A percentile compares a stretch with the other conserved stretches of the same genome.
phyloP scores from a whole-genome alignment of 2,888 invertebrate genomes.

The Timema cristinae region DNA sequence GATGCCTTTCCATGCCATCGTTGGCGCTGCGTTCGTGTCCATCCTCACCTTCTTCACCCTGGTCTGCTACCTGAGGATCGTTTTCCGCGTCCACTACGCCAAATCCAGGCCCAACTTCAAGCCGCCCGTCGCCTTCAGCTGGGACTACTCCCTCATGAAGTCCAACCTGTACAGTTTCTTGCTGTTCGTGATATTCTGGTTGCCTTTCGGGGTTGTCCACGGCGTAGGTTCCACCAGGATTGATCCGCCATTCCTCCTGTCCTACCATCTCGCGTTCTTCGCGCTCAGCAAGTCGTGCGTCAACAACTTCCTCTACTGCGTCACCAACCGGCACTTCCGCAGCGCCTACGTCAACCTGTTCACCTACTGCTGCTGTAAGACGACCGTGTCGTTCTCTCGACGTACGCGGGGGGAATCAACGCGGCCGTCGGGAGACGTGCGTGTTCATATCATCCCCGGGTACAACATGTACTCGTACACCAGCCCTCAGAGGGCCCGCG shows the following conservation, averaged over 20 bases:
- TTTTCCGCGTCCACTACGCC: slow-evolving; percentile 52
- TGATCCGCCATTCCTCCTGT: slow-evolving; percentile 49
- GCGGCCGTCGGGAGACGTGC: slow-evolving; percentile 57
- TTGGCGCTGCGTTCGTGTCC: slow-evolving; percentile 55
- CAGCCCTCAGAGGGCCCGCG: slow-evolving; percentile 52
- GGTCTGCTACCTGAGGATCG: slow-evolving; percentile 50
- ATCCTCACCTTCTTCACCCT: slow-evolving; percentile 51
- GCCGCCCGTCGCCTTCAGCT: slow-evolving; percentile 57
- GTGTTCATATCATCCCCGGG: slow-evolving; percentile 70
- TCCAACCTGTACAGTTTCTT: slow-evolving; percentile 63
- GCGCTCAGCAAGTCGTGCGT: slow-evolving; percentile 65
- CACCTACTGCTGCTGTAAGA: slow-evolving; percentile 78
- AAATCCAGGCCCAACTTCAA: slow-evolving; percentile 56
- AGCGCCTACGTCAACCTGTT: slow-evolving; percentile 68
- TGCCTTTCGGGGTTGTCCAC: slow-evolving; percentile 61
- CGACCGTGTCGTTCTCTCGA: slow-evolving; percentile 61
- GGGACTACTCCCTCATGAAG: slow-evolving; percentile 58
- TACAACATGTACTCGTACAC: slow-evolving; percentile 63
- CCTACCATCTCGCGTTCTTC: slow-evolving; percentile 65
- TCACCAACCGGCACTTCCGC: slow-evolving; percentile 64
- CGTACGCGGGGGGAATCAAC: slow-evolving; percentile 52
- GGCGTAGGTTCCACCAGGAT: slow-evolving; percentile 51
- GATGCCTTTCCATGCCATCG: slow-evolving; percentile 52
- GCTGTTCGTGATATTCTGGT: slow-evolving; percentile 61
- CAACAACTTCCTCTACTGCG: slow-evolving; percentile 61